Conservation (phyloP, 2,113 vertebrate species). For the Lasiurus borealis region DNA sequence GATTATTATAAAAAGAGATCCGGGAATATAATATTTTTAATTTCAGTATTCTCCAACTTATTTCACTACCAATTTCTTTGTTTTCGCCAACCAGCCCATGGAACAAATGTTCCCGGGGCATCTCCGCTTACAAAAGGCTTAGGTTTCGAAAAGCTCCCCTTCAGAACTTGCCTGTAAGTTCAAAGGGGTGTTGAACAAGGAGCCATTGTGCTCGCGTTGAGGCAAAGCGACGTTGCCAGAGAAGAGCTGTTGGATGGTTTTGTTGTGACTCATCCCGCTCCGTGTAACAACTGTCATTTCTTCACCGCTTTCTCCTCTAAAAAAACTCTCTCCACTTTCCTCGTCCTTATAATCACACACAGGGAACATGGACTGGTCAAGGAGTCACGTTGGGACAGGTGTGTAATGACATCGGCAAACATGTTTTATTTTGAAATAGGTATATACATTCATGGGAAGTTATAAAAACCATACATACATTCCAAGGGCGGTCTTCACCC, state of each 20-base stretch:
- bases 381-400: not conserved
- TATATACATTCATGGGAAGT: not conserved
- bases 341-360: not conserved
- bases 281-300: not conserved
- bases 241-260: slow-evolving; percentile 31
- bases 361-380: not conserved
- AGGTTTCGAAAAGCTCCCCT: slow-evolving; percentile 64
- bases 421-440: slow-evolving; percentile 29
- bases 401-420: not conserved
- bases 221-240: slow-evolving; percentile 21
- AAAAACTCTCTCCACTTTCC: not conserved
- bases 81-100: not conserved
- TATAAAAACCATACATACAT: not conserved
- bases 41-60: slow-evolving; percentile 21
- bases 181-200: slow-evolving; percentile 67
- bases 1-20: not conserved
- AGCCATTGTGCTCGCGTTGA: slow-evolving; percentile 64
- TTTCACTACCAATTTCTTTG: slow-evolving; percentile 39
- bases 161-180: slow-evolving; percentile 58
- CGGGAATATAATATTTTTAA: slow-evolving; percentile 37
- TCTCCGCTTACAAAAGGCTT: slow-evolving; percentile 65
- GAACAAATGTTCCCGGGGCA: slow-evolving; percentile 36
- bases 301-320: slow-evolving; percentile 5
- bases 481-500: not conserved
- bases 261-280: slow-evolving; percentile 59